phyloP scores from a whole-genome alignment of 2,113 vertebrate species.

The Ptyas mucosa region DNA sequence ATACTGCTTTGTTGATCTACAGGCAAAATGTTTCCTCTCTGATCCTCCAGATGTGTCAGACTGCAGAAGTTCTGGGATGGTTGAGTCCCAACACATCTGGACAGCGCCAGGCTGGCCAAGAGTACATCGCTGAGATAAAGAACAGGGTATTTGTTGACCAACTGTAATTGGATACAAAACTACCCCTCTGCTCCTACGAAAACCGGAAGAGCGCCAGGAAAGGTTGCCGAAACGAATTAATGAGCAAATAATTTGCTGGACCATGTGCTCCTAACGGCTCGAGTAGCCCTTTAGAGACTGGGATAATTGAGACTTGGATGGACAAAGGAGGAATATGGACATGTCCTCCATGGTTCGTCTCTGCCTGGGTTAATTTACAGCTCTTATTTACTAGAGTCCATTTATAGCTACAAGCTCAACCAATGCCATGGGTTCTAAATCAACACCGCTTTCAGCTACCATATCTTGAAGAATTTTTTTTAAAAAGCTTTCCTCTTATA shows the following conservation, averaged over 20 bases:
- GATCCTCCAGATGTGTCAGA: neutral
- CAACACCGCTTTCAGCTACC: fast-evolving
- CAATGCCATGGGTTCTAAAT: fast-evolving
- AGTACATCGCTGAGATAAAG: neutral
- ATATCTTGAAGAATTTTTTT: fast-evolving
- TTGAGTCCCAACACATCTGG: neutral
- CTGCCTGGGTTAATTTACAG: fast-evolving
- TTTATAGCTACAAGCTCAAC: neutral
- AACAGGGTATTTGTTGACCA: neutral
- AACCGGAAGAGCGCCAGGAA: neutral
- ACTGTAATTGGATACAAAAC: neutral
- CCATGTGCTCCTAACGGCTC: neutral
- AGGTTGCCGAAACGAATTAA: conserved; percentile 3
- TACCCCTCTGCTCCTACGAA: neutral
- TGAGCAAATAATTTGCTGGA: neutral
- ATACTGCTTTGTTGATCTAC: neutral
- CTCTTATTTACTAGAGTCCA: neutral
- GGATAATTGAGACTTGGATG: neutral
- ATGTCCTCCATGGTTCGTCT: fast-evolving
- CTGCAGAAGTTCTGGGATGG: neutral
- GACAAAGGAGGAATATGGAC: neutral
- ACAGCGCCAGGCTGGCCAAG: neutral
- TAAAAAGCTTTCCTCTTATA: neutral
- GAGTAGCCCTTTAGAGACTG: neutral
- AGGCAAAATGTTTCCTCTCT: neutral